Conservation (phyloP, 2,888 invertebrate species). For the Nesidiocoris tenuis region DNA sequence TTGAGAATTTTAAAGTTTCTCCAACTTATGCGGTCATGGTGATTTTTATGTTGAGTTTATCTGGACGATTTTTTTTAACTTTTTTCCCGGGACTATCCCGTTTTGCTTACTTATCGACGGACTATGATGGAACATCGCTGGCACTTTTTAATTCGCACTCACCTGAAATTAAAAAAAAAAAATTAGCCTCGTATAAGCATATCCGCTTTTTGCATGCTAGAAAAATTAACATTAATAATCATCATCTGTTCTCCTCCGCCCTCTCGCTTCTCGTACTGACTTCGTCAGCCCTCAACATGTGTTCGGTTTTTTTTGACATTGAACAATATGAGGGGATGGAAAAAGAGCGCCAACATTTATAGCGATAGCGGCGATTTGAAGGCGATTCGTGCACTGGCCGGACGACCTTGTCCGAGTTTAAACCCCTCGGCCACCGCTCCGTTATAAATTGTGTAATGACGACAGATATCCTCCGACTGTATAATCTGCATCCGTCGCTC, state of each 20-base stretch:
- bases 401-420: constrained; percentile 33
- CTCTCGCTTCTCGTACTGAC: neutral
- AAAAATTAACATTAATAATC: neutral
- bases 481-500: neutral
- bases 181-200: neutral
- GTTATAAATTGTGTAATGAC: neutral
- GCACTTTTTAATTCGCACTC: no score
- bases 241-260: neutral
- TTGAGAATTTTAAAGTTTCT: no score
- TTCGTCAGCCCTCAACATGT: no score
- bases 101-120: no score
- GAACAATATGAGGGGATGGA: neutral
- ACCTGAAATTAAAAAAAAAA: neutral
- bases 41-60: no score
- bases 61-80: no score
- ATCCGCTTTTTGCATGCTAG: no score
- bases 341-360: neutral
- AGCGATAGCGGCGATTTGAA: neutral
- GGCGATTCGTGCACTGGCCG: constrained; percentile 8
- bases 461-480: neutral
- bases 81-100: no score
- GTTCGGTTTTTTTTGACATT: neutral
- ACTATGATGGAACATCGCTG: no score
- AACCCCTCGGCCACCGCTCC: neutral
- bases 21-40: no score